Evolutionary conservation across 1,140 invertebrate species (phyloP).

Genomic region (Meloidogyne floridensis): DNA sequence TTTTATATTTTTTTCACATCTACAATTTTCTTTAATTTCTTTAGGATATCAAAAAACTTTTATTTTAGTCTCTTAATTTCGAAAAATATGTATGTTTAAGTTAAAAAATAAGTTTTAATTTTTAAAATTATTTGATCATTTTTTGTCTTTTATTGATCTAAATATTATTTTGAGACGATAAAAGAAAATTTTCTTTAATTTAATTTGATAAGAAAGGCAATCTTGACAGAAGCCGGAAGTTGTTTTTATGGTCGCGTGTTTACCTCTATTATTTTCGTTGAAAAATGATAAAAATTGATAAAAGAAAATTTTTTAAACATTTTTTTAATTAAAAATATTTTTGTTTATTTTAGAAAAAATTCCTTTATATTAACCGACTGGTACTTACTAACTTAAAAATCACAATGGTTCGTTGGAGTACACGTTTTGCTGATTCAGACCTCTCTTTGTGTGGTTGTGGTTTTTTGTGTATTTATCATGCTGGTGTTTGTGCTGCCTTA

Average conservation of each 20-base stretch:
- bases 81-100: not conserved
- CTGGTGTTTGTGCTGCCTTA: slow-evolving; percentile 82
- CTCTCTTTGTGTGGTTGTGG: slow-evolving; percentile 30
- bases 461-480: slow-evolving; percentile 40
- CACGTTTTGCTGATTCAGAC: slow-evolving; percentile 21
- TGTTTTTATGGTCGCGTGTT: not conserved
- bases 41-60: no score
- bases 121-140: not conserved
- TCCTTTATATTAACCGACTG: not conserved
- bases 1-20: not conserved
- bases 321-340: not conserved
- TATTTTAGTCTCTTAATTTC: no score
- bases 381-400: not conserved
- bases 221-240: not conserved
- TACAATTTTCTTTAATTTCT: no score
- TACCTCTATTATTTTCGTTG: not conserved
- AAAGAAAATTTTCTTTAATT: not conserved
- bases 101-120: not conserved
- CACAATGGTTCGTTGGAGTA: slow-evolving; percentile 19
- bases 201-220: not conserved
- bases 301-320: no score
- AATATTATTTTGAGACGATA: not conserved
- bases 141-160: not conserved
- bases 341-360: not conserved
- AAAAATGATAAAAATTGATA: not conserved